phyloP scores from a whole-genome alignment of 2,113 vertebrate genomes.

The Cyprichromis sp. region DNA sequence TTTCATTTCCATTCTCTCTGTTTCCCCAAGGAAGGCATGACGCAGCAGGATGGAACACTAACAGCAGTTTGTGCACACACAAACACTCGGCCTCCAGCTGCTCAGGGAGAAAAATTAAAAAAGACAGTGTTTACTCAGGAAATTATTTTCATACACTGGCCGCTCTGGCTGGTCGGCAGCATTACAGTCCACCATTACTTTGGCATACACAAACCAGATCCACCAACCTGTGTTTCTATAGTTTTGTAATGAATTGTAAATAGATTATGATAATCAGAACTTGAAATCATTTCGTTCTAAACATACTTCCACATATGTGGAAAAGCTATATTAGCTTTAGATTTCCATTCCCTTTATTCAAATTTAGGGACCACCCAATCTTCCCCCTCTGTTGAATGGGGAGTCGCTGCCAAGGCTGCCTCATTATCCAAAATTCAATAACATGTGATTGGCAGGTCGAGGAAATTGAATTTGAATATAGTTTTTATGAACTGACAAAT shows the following conservation, averaged over 20 bases:
- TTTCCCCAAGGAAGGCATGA: slow-evolving; percentile 11
- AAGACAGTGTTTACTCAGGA: background rate
- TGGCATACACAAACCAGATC: background rate
- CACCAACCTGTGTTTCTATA: background rate
- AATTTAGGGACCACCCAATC: background rate
- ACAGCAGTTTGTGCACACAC: background rate
- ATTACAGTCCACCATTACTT: background rate
- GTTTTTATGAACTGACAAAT: background rate
- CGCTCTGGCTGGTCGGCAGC: background rate
- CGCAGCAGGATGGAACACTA: background rate
- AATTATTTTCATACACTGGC: background rate
- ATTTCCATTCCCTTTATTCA: background rate
- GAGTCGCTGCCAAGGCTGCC: background rate
- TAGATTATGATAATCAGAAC: background rate
- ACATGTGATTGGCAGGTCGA: slow-evolving; percentile 33
- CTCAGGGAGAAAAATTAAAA: background rate
- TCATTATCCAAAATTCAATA: slow-evolving; percentile 48
- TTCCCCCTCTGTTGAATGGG: background rate
- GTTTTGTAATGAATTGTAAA: background rate
- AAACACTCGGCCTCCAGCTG: background rate
- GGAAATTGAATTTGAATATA: slow-evolving; percentile 40
- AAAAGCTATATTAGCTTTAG: background rate
- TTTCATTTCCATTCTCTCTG: slow-evolving; percentile 2
- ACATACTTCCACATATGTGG: background rate
- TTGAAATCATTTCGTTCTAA: background rate